Evolutionary conservation across 1,140 invertebrate species (phyloP).

Genomic region (Bombus waltoni): DNA sequence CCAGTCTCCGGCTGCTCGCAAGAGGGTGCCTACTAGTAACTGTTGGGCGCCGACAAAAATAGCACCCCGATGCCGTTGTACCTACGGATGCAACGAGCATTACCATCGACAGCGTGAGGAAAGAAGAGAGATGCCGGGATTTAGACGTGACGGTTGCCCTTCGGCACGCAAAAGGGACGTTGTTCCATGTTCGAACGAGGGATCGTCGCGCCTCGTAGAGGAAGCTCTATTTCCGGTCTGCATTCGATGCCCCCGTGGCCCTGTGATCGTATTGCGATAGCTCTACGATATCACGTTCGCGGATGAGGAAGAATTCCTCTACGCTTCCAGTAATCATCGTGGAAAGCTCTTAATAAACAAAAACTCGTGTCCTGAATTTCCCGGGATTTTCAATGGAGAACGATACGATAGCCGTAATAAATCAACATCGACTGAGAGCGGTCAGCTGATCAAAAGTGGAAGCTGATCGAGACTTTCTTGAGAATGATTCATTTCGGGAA

Average conservation of each 20-base stretch:
- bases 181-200: conserved; percentile 25
- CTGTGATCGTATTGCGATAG: background rate
- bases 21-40: conserved; percentile 64
- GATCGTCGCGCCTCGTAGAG: conserved; percentile 49
- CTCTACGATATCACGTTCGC: background rate
- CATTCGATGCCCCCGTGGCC: background rate
- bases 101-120: conserved; percentile 28
- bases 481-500: background rate
- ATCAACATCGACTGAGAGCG: background rate
- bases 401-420: background rate
- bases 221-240: conserved; percentile 73
- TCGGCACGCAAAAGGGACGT: conserved; percentile 33
- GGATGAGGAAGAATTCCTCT: background rate
- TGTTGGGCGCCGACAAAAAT: conserved; percentile 67
- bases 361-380: background rate
- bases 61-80: conserved; percentile 49
- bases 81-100: conserved; percentile 60
- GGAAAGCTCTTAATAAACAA: background rate
- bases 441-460: background rate
- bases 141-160: conserved; percentile 53
- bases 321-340: too few species aligned
- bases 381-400: background rate
- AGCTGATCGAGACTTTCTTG: background rate
- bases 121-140: conserved; percentile 42
- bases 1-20: conserved; percentile 57